These are phyloP conservation scores for Falco punctatus DNA, from an alignment of 2,113 vertebrate species.

Conservation along the genomic window DNA sequence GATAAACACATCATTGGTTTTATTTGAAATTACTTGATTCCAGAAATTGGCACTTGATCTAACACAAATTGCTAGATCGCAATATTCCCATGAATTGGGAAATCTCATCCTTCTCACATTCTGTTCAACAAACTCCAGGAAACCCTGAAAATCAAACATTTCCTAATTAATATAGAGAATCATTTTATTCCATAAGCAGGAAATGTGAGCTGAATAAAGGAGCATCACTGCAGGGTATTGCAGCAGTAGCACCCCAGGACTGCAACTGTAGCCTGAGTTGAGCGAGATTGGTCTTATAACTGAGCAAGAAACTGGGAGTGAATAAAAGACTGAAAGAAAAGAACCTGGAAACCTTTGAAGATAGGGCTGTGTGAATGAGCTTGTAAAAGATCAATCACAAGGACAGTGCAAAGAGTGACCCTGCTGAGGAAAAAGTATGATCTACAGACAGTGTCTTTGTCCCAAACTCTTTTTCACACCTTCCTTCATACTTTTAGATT, in stretches of 20 bases:
- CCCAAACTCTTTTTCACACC: not conserved
- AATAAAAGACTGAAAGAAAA: not conserved
- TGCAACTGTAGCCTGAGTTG: not conserved
- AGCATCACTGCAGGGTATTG: not conserved
- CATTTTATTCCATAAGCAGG: not conserved
- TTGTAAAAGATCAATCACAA: not conserved
- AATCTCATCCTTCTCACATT: not conserved
- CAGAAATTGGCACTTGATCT: not conserved
- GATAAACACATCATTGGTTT: not conserved
- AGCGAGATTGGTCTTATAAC: not conserved
- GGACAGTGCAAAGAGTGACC: not conserved
- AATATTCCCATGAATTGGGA: not conserved
- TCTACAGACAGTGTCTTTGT: not conserved
- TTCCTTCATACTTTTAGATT: not conserved
- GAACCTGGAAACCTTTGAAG: not conserved
- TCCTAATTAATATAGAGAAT: not conserved
- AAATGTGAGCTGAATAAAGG: not conserved
- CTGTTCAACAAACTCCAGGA: not conserved
- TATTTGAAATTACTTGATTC: not conserved
- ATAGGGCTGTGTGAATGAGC: not conserved
- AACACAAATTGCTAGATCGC: fast-evolving
- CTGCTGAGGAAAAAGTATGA: not conserved
- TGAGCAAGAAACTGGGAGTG: not conserved
- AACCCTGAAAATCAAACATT: not conserved
- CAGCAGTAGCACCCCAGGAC: not conserved